These are phyloP conservation scores for Xestia ashworthii DNA, from an alignment of 2,888 invertebrate genomes.

Conservation along the genomic window DNA sequence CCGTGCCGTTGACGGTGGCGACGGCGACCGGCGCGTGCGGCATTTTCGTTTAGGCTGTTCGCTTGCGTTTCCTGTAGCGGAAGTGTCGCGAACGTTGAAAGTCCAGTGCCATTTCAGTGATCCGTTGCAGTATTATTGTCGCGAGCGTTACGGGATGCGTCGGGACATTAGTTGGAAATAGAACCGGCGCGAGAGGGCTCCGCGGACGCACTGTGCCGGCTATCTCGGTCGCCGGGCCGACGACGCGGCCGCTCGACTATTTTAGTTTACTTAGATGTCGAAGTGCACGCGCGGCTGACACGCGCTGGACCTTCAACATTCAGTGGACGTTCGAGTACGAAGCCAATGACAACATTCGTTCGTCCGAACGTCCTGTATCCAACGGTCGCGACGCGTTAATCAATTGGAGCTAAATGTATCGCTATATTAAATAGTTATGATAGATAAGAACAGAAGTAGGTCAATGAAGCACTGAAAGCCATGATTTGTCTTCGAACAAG, in stretches of 20 bases:
- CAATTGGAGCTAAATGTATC: slow-evolving; percentile 30
- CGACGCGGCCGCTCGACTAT: slow-evolving; percentile 85
- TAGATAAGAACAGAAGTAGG: slow-evolving; percentile 57
- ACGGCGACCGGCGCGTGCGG: slow-evolving; percentile 78
- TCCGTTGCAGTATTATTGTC: slow-evolving; percentile 84
- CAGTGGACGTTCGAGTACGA: slow-evolving; percentile 62
- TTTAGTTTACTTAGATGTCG: slow-evolving; percentile 90
- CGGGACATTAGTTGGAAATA: slow-evolving; percentile 88
- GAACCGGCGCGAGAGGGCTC: slow-evolving; percentile 89
- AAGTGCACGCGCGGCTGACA: slow-evolving; percentile 86
- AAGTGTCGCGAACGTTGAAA: slow-evolving; percentile 85
- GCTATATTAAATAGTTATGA: slow-evolving; percentile 14
- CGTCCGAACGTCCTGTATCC: slow-evolving; percentile 56
- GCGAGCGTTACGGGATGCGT: slow-evolving; percentile 83
- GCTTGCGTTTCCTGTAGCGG: slow-evolving; percentile 87
- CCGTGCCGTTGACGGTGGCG: slow-evolving; percentile 69
- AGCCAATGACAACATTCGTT: slow-evolving; percentile 72
- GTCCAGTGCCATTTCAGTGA: slow-evolving; percentile 88
- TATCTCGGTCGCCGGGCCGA: slow-evolving; percentile 90
- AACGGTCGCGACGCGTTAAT: slow-evolving; percentile 40
- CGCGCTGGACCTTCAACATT: slow-evolving; percentile 84
- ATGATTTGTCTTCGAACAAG: slow-evolving; percentile 17
- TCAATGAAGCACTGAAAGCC: slow-evolving; percentile 66
- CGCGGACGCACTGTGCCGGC: slow-evolving; percentile 88
- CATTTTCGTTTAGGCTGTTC: slow-evolving; percentile 80